A percentile compares a stretch with the other conserved stretches of the same genome.
Evolutionary conservation across 2,797 vertebrate genomes (phyloP).

Genomic region (Phaenicophaeus curvirostris): DNA sequence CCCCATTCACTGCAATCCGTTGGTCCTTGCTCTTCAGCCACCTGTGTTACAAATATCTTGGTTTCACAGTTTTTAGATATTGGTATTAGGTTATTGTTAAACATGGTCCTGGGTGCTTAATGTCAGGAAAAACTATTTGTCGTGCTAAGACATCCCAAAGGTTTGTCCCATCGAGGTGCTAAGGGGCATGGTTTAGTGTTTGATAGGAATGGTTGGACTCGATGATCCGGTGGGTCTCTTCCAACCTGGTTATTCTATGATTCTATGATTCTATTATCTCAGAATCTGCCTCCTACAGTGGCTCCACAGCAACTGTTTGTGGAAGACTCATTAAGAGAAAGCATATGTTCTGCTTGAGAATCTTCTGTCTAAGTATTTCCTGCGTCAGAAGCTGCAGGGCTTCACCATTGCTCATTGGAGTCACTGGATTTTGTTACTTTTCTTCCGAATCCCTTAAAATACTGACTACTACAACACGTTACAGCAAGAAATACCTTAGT

Average conservation of each 20-base stretch:
- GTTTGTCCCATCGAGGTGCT: no score
- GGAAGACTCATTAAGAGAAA: background rate
- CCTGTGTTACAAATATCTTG: fast-evolving
- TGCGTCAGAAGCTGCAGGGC: background rate
- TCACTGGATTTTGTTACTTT: background rate
- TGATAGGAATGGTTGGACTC: no score
- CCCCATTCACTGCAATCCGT: background rate
- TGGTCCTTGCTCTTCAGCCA: background rate
- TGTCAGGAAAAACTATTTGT: background rate
- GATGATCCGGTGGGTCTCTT: no score
- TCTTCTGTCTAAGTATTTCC: background rate
- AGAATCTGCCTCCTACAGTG: background rate
- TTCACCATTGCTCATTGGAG: background rate
- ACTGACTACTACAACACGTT: background rate
- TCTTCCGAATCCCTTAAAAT: background rate
- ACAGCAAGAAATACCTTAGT: background rate
- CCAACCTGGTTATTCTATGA: no score
- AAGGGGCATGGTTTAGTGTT: no score
- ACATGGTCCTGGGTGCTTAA: background rate
- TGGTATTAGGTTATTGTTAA: background rate
- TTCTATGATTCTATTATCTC: no score
- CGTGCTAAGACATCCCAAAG: background rate
- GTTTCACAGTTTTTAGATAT: background rate
- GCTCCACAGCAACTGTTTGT: background rate
- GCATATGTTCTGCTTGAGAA: background rate